Evolutionary conservation across 2,888 invertebrate species (phyloP).

Genomic region (Spialia ferax): DNA sequence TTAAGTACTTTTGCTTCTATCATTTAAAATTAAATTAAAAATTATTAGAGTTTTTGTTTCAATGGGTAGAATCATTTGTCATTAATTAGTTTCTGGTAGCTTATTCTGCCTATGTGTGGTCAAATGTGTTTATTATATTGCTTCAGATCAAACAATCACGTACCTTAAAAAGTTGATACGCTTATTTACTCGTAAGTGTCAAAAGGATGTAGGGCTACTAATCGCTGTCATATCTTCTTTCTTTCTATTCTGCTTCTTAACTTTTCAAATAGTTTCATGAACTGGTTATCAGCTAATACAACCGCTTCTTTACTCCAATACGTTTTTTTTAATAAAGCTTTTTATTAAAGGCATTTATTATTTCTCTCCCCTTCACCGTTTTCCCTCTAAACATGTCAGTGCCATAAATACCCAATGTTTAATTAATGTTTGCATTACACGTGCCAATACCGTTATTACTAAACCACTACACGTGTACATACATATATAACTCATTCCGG

Average conservation of each 20-base stretch:
- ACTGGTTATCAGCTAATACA: neutral
- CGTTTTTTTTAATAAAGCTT: neutral
- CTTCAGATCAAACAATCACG: too few species aligned
- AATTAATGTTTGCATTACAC: constrained; percentile 18
- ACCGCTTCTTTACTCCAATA: neutral
- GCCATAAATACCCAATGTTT: constrained; percentile 15
- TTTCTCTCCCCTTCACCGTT: neutral
- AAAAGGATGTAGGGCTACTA: too few species aligned
- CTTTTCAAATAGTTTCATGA: neutral
- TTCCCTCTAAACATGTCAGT: neutral
- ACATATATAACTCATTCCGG: constrained; percentile 11
- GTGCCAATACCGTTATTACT: constrained; percentile 20
- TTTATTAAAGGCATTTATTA: neutral
- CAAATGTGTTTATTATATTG: too few species aligned
- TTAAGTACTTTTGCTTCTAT: neutral
- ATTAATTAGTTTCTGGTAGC: too few species aligned
- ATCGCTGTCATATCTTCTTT: neutral
- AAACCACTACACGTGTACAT: constrained; percentile 28
- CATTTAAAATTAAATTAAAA: too few species aligned
- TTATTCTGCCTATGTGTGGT: too few species aligned
- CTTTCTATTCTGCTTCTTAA: neutral
- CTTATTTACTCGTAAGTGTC: too few species aligned
- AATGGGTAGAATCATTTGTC: too few species aligned
- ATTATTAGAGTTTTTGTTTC: too few species aligned
- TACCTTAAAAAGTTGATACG: too few species aligned